Percentiles rank a stretch among this genome's conserved stretches.
Conservation (phyloP, 2,888 invertebrate species). For the Dicyrtoma fusca region DNA sequence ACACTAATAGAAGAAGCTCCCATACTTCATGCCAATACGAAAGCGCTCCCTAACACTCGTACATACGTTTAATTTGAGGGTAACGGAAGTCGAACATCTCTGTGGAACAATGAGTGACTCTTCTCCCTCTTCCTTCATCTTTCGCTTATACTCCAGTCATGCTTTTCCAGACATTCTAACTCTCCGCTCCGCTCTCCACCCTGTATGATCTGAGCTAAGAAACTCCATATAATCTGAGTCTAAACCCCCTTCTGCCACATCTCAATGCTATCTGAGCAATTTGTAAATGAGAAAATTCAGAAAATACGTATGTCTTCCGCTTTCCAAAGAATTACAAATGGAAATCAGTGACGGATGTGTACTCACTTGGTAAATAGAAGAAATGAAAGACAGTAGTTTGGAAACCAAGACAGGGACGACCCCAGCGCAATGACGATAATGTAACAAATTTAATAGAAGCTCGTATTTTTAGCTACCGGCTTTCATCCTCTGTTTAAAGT, state of each 20-base stretch:
- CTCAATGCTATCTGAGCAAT: conserved; percentile 27
- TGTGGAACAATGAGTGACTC: conserved; percentile 25
- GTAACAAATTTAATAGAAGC: too few species aligned
- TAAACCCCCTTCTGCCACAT: neutral
- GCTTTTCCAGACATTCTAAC: conserved; percentile 1
- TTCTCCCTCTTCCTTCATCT: conserved; percentile 12
- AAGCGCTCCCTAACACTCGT: neutral
- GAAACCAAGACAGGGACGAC: too few species aligned
- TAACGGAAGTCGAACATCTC: conserved; percentile 32
- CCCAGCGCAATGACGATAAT: too few species aligned
- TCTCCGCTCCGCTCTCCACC: too few species aligned
- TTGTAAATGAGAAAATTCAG: conserved; percentile 32
- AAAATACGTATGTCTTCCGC: neutral
- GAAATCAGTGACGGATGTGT: conserved; percentile 14
- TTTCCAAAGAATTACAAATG: conserved; percentile 9
- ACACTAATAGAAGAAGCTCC: conserved; percentile 5
- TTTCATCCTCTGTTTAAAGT: too few species aligned
- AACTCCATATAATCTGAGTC: neutral
- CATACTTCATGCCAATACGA: conserved; percentile 7
- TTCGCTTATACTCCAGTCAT: neutral
- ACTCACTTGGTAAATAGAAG: too few species aligned
- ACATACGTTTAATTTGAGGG: conserved; percentile 4
- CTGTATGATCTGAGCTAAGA: neutral
- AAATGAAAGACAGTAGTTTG: neutral
- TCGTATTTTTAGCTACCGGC: too few species aligned